A percentile compares a stretch with the other conserved stretches of the same genome.
These are phyloP conservation scores for Onthophagus taurus DNA, from an alignment of 1,140 invertebrate species.

Conservation along the genomic window DNA sequence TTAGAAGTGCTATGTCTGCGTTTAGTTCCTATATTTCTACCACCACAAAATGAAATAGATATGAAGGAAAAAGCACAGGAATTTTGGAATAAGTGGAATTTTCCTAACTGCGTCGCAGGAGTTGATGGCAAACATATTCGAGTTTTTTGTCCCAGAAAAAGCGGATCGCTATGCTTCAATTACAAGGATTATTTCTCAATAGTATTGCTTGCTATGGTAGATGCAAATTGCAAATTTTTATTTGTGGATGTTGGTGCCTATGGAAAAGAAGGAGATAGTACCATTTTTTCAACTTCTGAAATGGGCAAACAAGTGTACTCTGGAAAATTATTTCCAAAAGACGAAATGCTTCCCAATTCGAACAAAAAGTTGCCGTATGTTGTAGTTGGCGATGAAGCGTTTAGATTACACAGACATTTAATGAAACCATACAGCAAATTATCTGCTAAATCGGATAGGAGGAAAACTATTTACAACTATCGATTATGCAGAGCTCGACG, in stretches of 20 bases:
- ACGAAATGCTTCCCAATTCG: not conserved
- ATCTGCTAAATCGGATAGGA: not conserved
- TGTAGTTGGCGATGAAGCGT: constrained; percentile 27
- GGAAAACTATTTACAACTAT: constrained; percentile 41
- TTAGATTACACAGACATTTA: constrained; percentile 25
- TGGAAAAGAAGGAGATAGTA: constrained; percentile 36
- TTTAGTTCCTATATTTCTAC: constrained; percentile 17
- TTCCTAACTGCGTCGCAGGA: constrained; percentile 40
- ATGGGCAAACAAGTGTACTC: constrained; percentile 8
- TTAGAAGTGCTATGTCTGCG: constrained; percentile 15
- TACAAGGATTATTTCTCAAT: constrained; percentile 38
- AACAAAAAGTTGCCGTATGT: constrained; percentile 21
- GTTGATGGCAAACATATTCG: constrained; percentile 42
- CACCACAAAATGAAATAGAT: constrained; percentile 10
- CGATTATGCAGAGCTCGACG: constrained; percentile 32
- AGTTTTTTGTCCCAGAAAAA: constrained; percentile 29
- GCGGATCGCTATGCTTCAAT: constrained; percentile 31
- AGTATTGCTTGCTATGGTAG: constrained; percentile 40
- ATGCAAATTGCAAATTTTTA: constrained; percentile 41
- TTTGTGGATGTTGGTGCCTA: constrained; percentile 39
- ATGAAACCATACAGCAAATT: constrained; percentile 23
- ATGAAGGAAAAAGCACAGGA: constrained; percentile 24
- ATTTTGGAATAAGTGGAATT: constrained; percentile 39
- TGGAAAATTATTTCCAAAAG: not conserved
- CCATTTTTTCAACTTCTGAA: constrained; percentile 20